These are phyloP conservation scores for Altica lythri DNA, from an alignment of 2,888 invertebrate genomes.

Conservation along the genomic window DNA sequence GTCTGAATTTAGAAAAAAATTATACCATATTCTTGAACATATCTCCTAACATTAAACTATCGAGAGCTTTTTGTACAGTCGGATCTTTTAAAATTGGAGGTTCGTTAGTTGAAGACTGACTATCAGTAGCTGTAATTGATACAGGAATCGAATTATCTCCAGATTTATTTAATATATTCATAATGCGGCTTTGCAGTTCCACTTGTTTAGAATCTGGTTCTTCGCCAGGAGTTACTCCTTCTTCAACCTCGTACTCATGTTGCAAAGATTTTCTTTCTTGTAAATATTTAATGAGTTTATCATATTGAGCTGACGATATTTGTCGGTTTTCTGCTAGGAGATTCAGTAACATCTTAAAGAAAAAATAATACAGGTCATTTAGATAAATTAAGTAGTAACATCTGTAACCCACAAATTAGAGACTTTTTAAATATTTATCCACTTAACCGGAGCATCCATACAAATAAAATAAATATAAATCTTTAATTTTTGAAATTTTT, in stretches of 20 bases:
- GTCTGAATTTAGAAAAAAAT: too few relatives aligned
- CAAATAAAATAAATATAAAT: too few relatives aligned
- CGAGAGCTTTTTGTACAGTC: slow-evolving; percentile 78
- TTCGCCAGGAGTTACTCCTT: slow-evolving; percentile 60
- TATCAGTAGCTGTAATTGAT: slow-evolving; percentile 49
- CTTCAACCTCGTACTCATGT: slow-evolving; percentile 75
- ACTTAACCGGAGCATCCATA: too few relatives aligned
- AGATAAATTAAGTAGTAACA: too few relatives aligned
- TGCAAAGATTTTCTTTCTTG: slow-evolving; percentile 76
- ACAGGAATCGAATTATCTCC: slow-evolving; percentile 48
- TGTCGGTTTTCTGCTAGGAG: slow-evolving; percentile 82
- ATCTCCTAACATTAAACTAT: slow-evolving; percentile 67
- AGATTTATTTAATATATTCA: slow-evolving; percentile 73
- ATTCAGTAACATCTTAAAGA: slow-evolving; percentile 66
- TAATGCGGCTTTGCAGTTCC: slow-evolving; percentile 76
- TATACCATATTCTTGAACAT: slow-evolving; percentile 61
- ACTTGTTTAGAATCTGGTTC: slow-evolving; percentile 54
- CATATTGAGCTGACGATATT: slow-evolving; percentile 77
- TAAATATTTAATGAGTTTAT: slow-evolving; percentile 73
- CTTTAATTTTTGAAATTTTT: too few relatives aligned
- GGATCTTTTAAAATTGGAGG: slow-evolving; percentile 71
- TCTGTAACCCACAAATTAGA: too few relatives aligned
- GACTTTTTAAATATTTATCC: too few relatives aligned
- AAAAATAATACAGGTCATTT: too few relatives aligned
- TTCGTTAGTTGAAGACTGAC: slow-evolving; percentile 41